Base-by-base conservation (phyloP, 2,797 vertebrate species). In the Sebastes itinus region DNA sequence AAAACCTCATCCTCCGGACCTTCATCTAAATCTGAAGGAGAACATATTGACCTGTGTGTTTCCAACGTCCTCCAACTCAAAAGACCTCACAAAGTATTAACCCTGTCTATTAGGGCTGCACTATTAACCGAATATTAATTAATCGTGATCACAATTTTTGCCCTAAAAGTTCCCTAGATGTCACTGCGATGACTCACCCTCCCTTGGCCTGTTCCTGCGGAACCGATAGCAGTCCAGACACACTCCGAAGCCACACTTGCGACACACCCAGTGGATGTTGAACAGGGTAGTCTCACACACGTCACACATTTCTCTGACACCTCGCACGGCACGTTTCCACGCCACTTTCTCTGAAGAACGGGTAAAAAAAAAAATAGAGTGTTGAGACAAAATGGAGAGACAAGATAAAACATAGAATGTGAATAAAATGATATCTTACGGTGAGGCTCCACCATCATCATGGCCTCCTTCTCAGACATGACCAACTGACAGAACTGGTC, bases 371-470 rank as follows among this genome's bases (percentile, higher is more conserved):
- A 27, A 68, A n/a, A 42, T 73, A 55, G 0, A 54, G 2, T n/a
- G 9, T 5, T 33, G 22, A 74, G 18, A 59, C 2, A 64, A 52
- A 38, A 35, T 20, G 7, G 1, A 35, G 3, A 38, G 6, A 30
- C 23, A 35, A 27, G 14, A 64, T 32, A 72, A 67, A 55, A 52
- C 10, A 33, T 20, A 58, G 11, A 33, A 32, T 20, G 3, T 58
- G 25, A 62, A 28, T 25, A 52, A 42, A 65, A 67, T 13, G 0
- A 72, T 32, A 18, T 42, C 2, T 42, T 73, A 99, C 99, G 99
- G 93, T 99, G 99, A 75, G 98, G 98, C 86, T 99, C 98, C 83
- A 99, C 98, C 98, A 99, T 99, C 98, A 99, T 99, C 98, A 99
- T 99, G 67, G 99, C 99, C 83, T 99, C 99, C 88, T 99, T 99